A percentile compares a stretch with the other conserved stretches of the same genome.
Conservation (phyloP, 30 jellyfish, hydroid and myxozoan species). For the Haliclystus octoradiatus region DNA sequence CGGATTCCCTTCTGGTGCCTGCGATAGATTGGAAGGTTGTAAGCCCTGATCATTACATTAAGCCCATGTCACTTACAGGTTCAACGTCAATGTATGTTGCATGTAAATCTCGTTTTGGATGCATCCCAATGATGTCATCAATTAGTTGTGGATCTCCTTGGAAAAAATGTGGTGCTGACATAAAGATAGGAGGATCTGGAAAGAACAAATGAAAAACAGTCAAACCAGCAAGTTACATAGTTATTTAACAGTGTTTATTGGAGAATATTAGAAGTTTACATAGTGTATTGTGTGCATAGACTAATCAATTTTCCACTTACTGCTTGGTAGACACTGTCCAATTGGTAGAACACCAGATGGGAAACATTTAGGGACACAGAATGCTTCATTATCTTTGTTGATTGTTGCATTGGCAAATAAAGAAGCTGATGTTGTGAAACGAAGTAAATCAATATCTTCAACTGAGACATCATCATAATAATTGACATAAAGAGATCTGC, state of each 20-base stretch:
- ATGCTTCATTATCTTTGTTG: constrained; percentile 66
- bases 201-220: constrained; percentile 5
- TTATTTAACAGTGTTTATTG: too few species aligned
- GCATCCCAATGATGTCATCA: constrained; percentile 58
- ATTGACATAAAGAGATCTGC: constrained; percentile 56
- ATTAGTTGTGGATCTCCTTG: constrained; percentile 69
- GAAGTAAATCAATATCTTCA: constrained; percentile 46
- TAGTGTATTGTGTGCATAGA: too few species aligned
- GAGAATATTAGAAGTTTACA: too few species aligned
- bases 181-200: constrained; percentile 90
- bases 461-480: constrained; percentile 33
- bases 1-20: too few species aligned
- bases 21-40: too few species aligned
- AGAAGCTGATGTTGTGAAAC: constrained; percentile 51
- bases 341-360: constrained; percentile 74
- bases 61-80: constrained; percentile 57
- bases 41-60: too few species aligned
- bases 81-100: constrained; percentile 75
- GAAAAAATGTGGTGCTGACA: constrained; percentile 92
- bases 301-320: too few species aligned
- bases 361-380: constrained; percentile 75
- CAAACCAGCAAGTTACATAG: too few species aligned
- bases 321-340: constrained; percentile 80
- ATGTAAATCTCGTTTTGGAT: constrained; percentile 57
- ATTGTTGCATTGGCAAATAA: constrained; percentile 53